Evolutionary conservation across 1,140 invertebrate genomes (phyloP).

Genomic region (Brachionus angularis): DNA sequence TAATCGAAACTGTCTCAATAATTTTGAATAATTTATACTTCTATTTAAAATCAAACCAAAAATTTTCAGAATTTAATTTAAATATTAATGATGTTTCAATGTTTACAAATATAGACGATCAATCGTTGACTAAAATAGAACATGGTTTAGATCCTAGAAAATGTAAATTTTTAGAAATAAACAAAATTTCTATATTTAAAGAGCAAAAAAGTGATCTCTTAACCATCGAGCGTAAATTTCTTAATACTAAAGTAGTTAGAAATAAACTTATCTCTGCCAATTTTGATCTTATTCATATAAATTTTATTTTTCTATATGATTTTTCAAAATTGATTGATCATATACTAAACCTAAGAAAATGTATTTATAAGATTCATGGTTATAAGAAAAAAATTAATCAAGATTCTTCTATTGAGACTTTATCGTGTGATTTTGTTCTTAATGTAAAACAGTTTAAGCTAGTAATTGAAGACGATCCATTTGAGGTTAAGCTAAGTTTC

Average conservation of each 20-base stretch:
- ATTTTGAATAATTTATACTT: constrained; percentile 20
- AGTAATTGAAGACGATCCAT: constrained; percentile 42
- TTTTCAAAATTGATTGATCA: constrained; percentile 38
- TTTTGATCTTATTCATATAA: constrained; percentile 2
- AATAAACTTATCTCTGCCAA: constrained; percentile 21
- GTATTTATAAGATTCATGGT: constrained; percentile 6
- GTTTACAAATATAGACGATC: not conserved
- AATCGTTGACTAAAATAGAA: not conserved
- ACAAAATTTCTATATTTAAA: not conserved
- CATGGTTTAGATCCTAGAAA: not conserved
- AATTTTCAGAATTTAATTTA: constrained; percentile 7
- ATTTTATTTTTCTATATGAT: constrained; percentile 33
- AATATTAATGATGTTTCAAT: not conserved
- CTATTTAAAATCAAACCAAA: constrained; percentile 1
- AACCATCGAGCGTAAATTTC: not conserved
- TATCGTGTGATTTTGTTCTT: constrained; percentile 16
- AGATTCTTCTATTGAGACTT: not conserved
- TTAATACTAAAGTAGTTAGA: not conserved
- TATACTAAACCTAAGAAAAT: constrained; percentile 35
- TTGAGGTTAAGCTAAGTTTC: constrained; percentile 18
- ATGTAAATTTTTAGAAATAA: not conserved
- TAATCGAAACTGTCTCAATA: not conserved
- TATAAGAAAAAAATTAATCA: not conserved
- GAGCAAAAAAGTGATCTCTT: constrained; percentile 6
- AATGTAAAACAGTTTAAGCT: constrained; percentile 20